Base-by-base conservation (phyloP, 2,888 invertebrate genomes). In the Rhopalosiphum nymphaeae region DNA sequence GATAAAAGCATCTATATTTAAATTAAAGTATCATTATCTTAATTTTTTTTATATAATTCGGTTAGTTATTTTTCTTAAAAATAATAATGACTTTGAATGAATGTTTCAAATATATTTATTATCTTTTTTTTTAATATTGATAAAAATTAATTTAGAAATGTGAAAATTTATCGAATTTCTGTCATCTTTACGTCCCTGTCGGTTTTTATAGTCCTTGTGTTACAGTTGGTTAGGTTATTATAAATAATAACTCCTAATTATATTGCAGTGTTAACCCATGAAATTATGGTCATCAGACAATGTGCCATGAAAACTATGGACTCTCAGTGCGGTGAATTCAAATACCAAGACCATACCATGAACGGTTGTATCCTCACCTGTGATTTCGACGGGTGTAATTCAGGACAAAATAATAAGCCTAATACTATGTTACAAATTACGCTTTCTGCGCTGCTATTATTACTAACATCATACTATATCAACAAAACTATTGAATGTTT, bases 291-390 rank as follows among this genome's bases (percentile, higher is more conserved):
- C 53, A 96, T 96, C 61, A 96, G 96, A 89, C 96, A 96, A 29
- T 97, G 96, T 95, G 96, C 96, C 26, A 95, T 96, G 95, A 96
- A 96, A 95, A 96, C 96, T 92, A 96, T 96, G 96, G 96, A 96
- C 95, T 96, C 96, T 94, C 96, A 96, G 95, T 96, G 96, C 95
- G 96, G 96, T 5, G 95, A 96, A 49, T 96, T 96, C 95, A 95
- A 96, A 89, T 96, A 96, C 95, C 96, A 96, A 95, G 95, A 95
- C 7, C 96, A 96, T 42, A 95, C 95, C 21, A 96, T 96, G 95
- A 95, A 95, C n/a, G 96, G 96, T 67, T 96, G 96, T 95, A 96
- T 96, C 85, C 95, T 96, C 67, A 96, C 96, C 1, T 96, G 96
- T 95, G 95, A 96, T 94, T 96, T 96, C 93, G 96, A 96, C 95